Percentiles rank a stretch among this genome's conserved stretches.
These are phyloP conservation scores for Archocentrus centrarchus DNA, from an alignment of 2,113 vertebrate genomes.

Conservation along the genomic window DNA sequence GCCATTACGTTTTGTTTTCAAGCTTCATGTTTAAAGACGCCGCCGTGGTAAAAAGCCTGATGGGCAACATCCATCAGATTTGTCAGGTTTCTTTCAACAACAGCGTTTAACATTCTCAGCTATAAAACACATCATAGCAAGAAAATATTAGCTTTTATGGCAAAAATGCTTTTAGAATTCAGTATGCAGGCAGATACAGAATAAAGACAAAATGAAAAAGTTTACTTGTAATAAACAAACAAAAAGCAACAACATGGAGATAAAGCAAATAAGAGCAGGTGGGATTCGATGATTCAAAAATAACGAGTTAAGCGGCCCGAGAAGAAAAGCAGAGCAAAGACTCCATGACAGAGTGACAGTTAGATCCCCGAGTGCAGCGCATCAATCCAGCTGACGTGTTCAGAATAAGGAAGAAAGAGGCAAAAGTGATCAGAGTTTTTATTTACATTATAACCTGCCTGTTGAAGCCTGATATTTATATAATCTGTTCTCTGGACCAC, in stretches of 20 bases:
- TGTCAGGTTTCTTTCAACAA: no score
- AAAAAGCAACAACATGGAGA: background rate
- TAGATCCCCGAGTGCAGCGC: background rate
- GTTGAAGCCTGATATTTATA: background rate
- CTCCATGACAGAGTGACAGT: background rate
- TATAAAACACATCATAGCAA: no score
- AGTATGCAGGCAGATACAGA: no score
- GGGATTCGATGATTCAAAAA: background rate
- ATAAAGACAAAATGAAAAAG: no score
- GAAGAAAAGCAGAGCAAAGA: background rate
- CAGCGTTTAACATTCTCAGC: no score
- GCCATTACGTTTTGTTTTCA: background rate
- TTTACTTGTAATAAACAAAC: no score
- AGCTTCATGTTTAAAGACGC: background rate
- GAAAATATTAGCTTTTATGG: no score
- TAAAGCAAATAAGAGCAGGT: background rate
- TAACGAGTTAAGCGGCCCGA: background rate
- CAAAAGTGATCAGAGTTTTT: background rate
- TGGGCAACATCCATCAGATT: background rate
- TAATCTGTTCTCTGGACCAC: background rate
- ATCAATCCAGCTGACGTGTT: background rate
- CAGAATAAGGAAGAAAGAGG: background rate
- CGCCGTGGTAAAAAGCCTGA: background rate
- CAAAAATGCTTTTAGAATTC: no score
- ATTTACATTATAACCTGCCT: background rate